Percentiles rank a stretch among this genome's conserved stretches.
These are phyloP conservation scores for Perca flavescens DNA, from an alignment of 2,113 vertebrate species.

Conservation along the genomic window DNA sequence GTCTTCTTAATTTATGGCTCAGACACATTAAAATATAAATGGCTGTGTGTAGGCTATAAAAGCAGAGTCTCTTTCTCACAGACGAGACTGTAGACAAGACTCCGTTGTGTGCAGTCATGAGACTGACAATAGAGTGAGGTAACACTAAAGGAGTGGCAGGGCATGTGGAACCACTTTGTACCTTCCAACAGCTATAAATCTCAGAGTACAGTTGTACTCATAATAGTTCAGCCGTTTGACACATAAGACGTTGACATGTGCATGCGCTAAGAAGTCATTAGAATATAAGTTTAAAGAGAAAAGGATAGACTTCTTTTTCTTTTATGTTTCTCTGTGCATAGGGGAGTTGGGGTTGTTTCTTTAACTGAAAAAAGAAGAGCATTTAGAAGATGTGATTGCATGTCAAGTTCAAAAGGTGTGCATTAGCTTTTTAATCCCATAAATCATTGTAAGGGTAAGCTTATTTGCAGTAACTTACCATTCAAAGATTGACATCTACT, in stretches of 20 bases:
- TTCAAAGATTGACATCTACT: neutral
- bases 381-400: constrained; percentile 19
- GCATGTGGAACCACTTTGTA: constrained; percentile 15
- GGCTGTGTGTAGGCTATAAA: constrained; percentile 35
- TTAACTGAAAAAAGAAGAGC: neutral
- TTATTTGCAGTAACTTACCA: neutral
- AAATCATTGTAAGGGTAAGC: neutral
- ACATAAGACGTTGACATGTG: constrained; percentile 36
- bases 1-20: constrained; percentile 65
- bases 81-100: constrained; percentile 39
- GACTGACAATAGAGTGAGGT: constrained; percentile 45
- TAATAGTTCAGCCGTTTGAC: constrained; percentile 25
- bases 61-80: constrained; percentile 38
- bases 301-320: constrained; percentile 7
- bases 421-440: neutral
- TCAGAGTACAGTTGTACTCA: constrained; percentile 12
- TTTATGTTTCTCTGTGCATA: neutral
- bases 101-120: constrained; percentile 26
- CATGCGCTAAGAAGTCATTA: constrained; percentile 18
- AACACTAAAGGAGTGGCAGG: constrained; percentile 34
- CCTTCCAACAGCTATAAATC: constrained; percentile 47
- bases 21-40: constrained; percentile 54
- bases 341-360: neutral
- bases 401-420: constrained; percentile 13
- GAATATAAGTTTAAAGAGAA: constrained; percentile 19